Percentiles rank a stretch among this genome's conserved stretches.
Evolutionary conservation across 2,113 vertebrate genomes (phyloP).

Genomic region (Colinus virginianus): DNA sequence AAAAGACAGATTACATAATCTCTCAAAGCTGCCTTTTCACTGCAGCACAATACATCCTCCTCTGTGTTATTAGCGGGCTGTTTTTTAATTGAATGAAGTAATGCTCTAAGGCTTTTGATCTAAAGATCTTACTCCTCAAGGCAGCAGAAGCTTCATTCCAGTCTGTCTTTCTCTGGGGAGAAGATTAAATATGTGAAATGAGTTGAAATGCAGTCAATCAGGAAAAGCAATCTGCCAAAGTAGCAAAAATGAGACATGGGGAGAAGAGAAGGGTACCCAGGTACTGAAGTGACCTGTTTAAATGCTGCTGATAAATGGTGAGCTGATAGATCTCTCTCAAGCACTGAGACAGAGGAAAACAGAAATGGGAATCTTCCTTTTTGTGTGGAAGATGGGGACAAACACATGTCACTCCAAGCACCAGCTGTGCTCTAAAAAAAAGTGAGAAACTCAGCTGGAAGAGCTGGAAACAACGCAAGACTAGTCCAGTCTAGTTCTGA

Average conservation of each 20-base stretch:
- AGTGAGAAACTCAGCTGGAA: background rate
- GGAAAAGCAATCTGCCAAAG: constrained; percentile 48
- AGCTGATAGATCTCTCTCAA: background rate
- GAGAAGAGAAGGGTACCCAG: background rate
- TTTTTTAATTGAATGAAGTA: constrained; percentile 58
- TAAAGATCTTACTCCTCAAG: constrained; percentile 6
- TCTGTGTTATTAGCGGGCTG: constrained; percentile 58
- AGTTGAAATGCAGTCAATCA: constrained; percentile 38
- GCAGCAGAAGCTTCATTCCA: constrained; percentile 42
- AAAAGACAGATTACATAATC: constrained; percentile 54
- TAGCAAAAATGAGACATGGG: background rate
- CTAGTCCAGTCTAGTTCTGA: background rate
- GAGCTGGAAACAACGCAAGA: background rate
- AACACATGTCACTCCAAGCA: background rate
- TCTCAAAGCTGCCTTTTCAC: constrained; percentile 68
- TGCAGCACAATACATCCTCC: constrained; percentile 59
- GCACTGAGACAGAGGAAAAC: background rate
- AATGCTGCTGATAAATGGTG: background rate
- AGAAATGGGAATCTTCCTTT: background rate
- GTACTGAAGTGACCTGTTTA: constrained; percentile 16
- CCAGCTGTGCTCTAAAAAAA: background rate
- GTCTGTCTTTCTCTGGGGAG: constrained; percentile 52
- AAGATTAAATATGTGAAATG: constrained; percentile 48
- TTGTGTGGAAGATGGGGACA: fast-evolving
- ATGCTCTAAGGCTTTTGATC: constrained; percentile 56